phyloP scores from a whole-genome alignment of 2,113 vertebrate genomes.

The Corythoichthys haematopterus region DNA sequence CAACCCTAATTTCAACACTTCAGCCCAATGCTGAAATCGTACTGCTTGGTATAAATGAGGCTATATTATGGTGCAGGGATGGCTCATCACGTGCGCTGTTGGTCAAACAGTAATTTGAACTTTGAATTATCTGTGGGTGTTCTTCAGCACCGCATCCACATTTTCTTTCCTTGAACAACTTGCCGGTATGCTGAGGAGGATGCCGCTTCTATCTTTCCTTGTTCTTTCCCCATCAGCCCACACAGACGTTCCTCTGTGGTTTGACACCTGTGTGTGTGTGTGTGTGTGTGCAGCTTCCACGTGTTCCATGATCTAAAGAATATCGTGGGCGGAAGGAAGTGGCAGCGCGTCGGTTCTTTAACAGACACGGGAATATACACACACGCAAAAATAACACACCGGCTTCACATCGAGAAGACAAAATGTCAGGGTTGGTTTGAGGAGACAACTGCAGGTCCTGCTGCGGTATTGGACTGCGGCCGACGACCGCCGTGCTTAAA shows the following conservation, averaged over 20 bases:
- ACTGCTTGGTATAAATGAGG: neutral
- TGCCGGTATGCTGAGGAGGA: conserved; percentile 13
- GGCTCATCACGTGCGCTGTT: neutral
- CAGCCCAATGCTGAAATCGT: neutral
- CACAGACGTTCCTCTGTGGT: conserved; percentile 49
- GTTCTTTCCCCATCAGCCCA: conserved; percentile 27
- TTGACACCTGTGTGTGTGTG: conserved; percentile 52
- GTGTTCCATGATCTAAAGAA: conserved; percentile 52
- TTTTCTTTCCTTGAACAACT: conserved; percentile 11
- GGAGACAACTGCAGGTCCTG: conserved; percentile 52
- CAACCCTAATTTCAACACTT: no score
- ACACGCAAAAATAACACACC: conserved; percentile 6
- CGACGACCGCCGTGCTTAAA: conserved; percentile 51
- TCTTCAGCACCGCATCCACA: neutral
- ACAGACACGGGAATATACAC: conserved; percentile 1
- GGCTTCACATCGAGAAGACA: conserved; percentile 39
- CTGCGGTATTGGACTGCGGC: conserved; percentile 40
- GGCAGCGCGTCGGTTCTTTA: conserved; percentile 28
- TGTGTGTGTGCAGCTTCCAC: conserved; percentile 33
- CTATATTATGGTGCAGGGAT: neutral
- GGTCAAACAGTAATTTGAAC: conserved; percentile 13
- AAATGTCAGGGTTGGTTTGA: conserved; percentile 57
- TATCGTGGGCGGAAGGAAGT: conserved; percentile 50
- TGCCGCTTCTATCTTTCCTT: conserved; percentile 17
- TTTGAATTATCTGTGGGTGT: conserved; percentile 3